Evolutionary conservation across 2,797 vertebrate genomes (phyloP), one percentile per base, ranked within the genome.

Genomic region (Chelidonichthys spinosus): DNA sequence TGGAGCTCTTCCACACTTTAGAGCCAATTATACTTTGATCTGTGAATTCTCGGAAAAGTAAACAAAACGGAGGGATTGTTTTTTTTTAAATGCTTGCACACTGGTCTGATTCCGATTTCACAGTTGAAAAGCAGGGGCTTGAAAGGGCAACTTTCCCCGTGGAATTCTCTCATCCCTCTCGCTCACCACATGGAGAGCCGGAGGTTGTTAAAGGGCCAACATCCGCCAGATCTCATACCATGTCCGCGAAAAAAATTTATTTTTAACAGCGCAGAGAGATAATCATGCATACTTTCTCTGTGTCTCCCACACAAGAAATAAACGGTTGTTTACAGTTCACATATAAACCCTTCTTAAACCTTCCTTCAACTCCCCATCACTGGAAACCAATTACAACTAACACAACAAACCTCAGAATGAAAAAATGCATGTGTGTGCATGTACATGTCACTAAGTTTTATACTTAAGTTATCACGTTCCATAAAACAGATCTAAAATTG

Each of bases 261-360:
- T 80, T 74, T 73, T 72, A 52, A 40, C 11, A 6, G 55, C 40
- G 7, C 18, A 32, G 63, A n/a, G 61, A 67, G 50, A 33, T 10
- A 39, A 65, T 54, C 59, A 43, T 47, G 11, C 52, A 40, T 53
- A 33, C 52, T 68, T 60, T 79, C 6, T 6, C n/a, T 37, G 2
- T 49, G 32, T 67, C 39, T 43, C 7, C 50, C 49, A 36, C 47
- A 35, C 3, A 11, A 52, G 44, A 80, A 84, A 87, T 49, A 85
- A 76, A 85, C 69, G 84, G 82, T 85, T 86, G 67, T 79, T 84
- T 83, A 73, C 62, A 86, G 84, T 86, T 86, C 68, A 79, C 25
- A 70, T 65, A 77, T 85, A 89, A 92, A 81, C 78, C 76, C 71
- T 7, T 79, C 76, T 78, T 87, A 74, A 84, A 81, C 89, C 46